Conservation (phyloP, 2,888 invertebrate genomes). For the Andrena bucephala region DNA sequence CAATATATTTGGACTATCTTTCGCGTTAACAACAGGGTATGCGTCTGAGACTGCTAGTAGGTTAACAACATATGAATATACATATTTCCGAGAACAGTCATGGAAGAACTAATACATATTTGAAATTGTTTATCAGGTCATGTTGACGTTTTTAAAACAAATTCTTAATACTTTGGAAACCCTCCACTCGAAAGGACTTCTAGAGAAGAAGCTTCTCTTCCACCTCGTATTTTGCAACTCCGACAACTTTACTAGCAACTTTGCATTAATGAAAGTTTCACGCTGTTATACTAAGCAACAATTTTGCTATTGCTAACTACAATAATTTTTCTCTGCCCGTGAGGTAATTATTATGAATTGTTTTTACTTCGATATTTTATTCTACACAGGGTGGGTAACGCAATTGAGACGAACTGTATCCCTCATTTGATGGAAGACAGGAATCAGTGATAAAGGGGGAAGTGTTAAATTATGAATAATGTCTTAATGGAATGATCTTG, state of each 20-base stretch:
- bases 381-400: not conserved
- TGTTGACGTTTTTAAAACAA: slow-evolving; percentile 35
- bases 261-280: slow-evolving; percentile 8
- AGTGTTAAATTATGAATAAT: not conserved
- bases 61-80: slow-evolving; percentile 8
- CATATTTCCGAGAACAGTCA: not conserved
- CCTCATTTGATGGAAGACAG: not conserved
- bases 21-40: slow-evolving; percentile 59
- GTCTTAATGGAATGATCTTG: too few relatives aligned
- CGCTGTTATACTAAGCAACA: slow-evolving; percentile 21
- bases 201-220: slow-evolving; percentile 40
- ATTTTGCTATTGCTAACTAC: slow-evolving; percentile 14
- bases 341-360: slow-evolving; percentile 40
- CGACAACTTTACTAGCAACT: slow-evolving; percentile 15
- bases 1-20: slow-evolving; percentile 36
- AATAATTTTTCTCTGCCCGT: slow-evolving; percentile 22
- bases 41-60: slow-evolving; percentile 43
- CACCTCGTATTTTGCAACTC: slow-evolving; percentile 40
- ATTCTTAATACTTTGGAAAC: slow-evolving; percentile 32
- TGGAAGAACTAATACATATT: not conserved
- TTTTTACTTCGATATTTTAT: not conserved
- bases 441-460: too few relatives aligned
- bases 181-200: slow-evolving; percentile 33
- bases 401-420: not conserved
- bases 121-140: slow-evolving; percentile 43